These are phyloP conservation scores for Globicephala melas DNA, from an alignment of 2,113 vertebrate genomes.

Conservation along the genomic window DNA sequence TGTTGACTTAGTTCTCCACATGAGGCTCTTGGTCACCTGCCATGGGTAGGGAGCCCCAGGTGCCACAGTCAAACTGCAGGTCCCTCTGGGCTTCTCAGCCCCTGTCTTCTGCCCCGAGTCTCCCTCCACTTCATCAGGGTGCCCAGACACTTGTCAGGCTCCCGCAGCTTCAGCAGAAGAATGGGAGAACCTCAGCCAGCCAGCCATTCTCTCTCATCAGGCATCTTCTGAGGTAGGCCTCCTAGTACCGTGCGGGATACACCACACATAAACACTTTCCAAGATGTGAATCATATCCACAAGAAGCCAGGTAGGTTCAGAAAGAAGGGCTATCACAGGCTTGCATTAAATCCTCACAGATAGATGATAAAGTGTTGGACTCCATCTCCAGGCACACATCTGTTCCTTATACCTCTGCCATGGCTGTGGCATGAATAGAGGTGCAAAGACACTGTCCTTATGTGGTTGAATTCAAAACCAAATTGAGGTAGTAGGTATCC, in stretches of 20 bases:
- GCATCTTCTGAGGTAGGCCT: background rate
- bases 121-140: background rate
- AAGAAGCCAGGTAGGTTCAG: background rate
- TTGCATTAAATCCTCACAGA: background rate
- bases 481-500: background rate
- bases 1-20: background rate
- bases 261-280: background rate
- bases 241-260: background rate
- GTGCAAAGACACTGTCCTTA: background rate
- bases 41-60: background rate
- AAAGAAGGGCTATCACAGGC: background rate
- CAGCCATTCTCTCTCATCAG: background rate
- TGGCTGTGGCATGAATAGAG: background rate
- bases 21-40: fast-evolving
- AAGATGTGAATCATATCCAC: background rate
- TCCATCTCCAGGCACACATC: background rate
- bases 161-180: background rate
- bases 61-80: fast-evolving
- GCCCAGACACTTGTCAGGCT: background rate
- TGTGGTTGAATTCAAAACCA: background rate
- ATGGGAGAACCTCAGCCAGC: background rate
- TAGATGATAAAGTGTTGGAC: background rate
- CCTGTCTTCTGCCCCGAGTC: background rate
- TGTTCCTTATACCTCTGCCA: background rate
- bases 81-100: background rate